phyloP scores from a whole-genome alignment of 2,113 vertebrate genomes.

The Odontesthes bonariensis region DNA sequence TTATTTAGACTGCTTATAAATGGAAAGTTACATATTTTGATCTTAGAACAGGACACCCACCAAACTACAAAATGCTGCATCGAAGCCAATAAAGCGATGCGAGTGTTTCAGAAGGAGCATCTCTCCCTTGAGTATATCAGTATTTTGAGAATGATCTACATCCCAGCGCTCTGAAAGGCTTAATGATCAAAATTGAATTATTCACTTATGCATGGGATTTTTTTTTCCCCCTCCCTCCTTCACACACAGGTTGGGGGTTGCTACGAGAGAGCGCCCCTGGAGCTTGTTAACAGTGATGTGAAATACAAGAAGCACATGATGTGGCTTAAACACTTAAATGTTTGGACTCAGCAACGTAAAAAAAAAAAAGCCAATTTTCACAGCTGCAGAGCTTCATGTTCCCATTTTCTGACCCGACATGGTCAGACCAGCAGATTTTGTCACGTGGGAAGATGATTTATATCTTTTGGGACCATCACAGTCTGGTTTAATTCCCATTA shows the following conservation, averaged over 20 bases:
- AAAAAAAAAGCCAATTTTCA: constrained; percentile 2
- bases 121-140: neutral
- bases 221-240: neutral
- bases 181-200: neutral
- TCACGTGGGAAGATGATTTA: neutral
- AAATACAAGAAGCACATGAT: constrained; percentile 14
- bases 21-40: neutral
- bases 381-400: neutral
- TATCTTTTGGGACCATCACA: neutral
- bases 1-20: too few species aligned
- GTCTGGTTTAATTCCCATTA: neutral
- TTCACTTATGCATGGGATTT: neutral
- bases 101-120: neutral
- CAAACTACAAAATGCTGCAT: constrained; percentile 16
- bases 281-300: constrained; percentile 11
- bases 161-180: neutral
- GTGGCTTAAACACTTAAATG: neutral
- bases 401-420: neutral
- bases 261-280: constrained; percentile 5
- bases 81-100: neutral
- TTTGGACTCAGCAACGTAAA: neutral
- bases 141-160: neutral
- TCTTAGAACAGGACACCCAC: neutral
- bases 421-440: neutral
- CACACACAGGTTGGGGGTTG: constrained; percentile 2